Percentiles rank a stretch among this genome's conserved stretches.
Conservation (phyloP, 2,888 invertebrate genomes). For the Coleophora flavipennella region DNA sequence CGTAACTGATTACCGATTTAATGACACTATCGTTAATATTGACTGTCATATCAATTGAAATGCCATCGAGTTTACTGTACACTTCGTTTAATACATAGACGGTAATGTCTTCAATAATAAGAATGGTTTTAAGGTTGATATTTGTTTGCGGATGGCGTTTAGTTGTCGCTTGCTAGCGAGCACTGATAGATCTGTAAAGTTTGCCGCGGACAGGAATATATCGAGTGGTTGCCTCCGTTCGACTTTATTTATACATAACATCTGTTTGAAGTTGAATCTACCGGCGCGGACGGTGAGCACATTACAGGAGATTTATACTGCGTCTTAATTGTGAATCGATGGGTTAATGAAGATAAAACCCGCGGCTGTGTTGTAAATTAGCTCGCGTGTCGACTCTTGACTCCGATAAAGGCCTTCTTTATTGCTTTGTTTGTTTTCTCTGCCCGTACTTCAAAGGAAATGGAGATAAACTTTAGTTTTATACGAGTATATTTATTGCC, state of each 20-base stretch:
- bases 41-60: slow-evolving; percentile 20
- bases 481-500: slow-evolving; percentile 61
- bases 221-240: slow-evolving; percentile 71
- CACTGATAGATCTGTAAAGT: slow-evolving; percentile 69
- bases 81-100: background rate
- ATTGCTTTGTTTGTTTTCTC: slow-evolving; percentile 72
- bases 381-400: slow-evolving; percentile 72
- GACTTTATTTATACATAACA: slow-evolving; percentile 72
- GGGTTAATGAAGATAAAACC: slow-evolving; percentile 74
- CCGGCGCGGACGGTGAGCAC: slow-evolving; percentile 68
- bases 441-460: slow-evolving; percentile 66
- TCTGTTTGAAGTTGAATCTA: slow-evolving; percentile 72
- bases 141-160: slow-evolving; percentile 27
- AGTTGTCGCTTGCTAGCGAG: slow-evolving; percentile 44
- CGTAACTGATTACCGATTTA: slow-evolving; percentile 28
- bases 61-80: slow-evolving; percentile 7
- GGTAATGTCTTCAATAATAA: slow-evolving; percentile 15
- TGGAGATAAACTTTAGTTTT: slow-evolving; percentile 66
- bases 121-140: slow-evolving; percentile 36
- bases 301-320: slow-evolving; percentile 71
- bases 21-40: slow-evolving; percentile 32
- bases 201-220: slow-evolving; percentile 72
- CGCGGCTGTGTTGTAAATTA: slow-evolving; percentile 72
- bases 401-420: slow-evolving; percentile 70
- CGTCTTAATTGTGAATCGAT: slow-evolving; percentile 74